These are phyloP conservation scores for Fistularia tabacaria DNA, from an alignment of 2,797 vertebrate species.

Conservation along the genomic window DNA sequence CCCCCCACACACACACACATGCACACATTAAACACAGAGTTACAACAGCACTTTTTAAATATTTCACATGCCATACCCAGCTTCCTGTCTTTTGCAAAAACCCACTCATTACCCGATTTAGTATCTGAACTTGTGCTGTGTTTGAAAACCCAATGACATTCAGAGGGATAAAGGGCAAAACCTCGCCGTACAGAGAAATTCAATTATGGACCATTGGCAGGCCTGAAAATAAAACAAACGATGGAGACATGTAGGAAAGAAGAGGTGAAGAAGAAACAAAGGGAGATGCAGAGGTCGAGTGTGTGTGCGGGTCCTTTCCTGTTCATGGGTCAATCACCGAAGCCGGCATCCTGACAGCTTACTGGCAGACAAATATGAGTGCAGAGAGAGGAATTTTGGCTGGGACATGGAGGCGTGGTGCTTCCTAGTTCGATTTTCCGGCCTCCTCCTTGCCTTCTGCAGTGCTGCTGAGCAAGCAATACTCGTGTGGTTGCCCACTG, in stretches of 20 bases:
- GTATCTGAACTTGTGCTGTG: no score
- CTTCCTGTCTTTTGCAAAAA: no score
- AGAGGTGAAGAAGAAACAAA: constrained; percentile 4
- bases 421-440: no score
- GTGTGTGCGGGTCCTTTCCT: constrained; percentile 30
- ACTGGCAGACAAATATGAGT: constrained; percentile 34
- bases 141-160: constrained; percentile 24
- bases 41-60: not conserved
- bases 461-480: no score
- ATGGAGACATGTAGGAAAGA: not conserved
- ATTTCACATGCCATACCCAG: no score
- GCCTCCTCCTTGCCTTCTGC: no score
- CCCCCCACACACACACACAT: not conserved
- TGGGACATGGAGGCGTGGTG: not conserved
- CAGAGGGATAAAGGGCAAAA: constrained; percentile 32
- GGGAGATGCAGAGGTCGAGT: constrained; percentile 11
- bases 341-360: constrained; percentile 22
- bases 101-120: no score
- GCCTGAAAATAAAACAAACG: constrained; percentile 14
- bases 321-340: constrained; percentile 28
- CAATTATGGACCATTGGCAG: constrained; percentile 38
- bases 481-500: no score
- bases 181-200: constrained; percentile 39
- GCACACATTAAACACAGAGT: not conserved
- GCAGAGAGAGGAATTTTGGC: constrained; percentile 33